Conservation (phyloP, 2,113 vertebrate genomes). For the Sebastes schlegelii region DNA sequence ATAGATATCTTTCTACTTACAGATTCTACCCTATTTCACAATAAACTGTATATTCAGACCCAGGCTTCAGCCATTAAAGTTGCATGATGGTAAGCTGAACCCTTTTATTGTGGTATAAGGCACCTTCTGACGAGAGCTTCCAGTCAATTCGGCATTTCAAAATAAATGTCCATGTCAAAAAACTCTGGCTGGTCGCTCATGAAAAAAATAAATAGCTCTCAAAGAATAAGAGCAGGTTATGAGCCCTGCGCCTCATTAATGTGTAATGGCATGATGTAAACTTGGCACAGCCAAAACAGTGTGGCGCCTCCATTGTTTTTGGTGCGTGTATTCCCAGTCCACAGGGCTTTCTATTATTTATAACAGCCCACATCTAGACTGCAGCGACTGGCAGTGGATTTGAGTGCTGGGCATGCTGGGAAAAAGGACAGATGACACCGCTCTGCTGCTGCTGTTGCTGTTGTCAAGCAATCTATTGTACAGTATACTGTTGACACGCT, state of each 20-base stretch:
- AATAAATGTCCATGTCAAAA: constrained; percentile 31
- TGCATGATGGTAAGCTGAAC: constrained; percentile 36
- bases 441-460: constrained; percentile 40
- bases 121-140: constrained; percentile 33
- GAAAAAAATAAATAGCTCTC: constrained; percentile 54
- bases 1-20: not conserved
- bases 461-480: constrained; percentile 30
- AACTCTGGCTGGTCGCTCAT: constrained; percentile 35
- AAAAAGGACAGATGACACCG: constrained; percentile 71
- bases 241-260: constrained; percentile 57
- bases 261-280: constrained; percentile 62
- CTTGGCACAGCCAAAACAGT: constrained; percentile 43
- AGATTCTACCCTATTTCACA: not conserved
- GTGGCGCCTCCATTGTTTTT: constrained; percentile 60
- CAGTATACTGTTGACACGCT: constrained; percentile 35
- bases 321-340: constrained; percentile 64
- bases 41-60: not conserved
- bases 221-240: constrained; percentile 63
- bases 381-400: constrained; percentile 50
- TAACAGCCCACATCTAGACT: constrained; percentile 52
- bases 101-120: constrained; percentile 42
- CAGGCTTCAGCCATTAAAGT: constrained; percentile 22
- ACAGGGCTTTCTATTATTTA: constrained; percentile 73
- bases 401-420: constrained; percentile 63
- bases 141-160: constrained; percentile 37